Percentiles rank a stretch among this genome's conserved stretches.
phyloP scores from a whole-genome alignment of 2,888 invertebrate species.

The Yponomeuta malinellus region DNA sequence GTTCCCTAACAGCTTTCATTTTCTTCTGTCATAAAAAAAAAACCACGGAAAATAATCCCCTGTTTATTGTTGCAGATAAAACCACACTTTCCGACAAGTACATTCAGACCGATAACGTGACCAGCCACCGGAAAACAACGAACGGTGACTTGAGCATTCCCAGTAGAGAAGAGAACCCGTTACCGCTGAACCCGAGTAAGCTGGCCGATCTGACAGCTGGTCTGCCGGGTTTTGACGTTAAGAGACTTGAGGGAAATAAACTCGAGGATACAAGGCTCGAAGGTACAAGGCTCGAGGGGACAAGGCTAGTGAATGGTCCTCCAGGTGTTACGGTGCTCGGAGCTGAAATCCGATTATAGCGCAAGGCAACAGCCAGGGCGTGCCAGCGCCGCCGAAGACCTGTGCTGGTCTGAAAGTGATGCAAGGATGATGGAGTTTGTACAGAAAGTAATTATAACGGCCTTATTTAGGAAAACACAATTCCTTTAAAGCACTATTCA shows the following conservation, averaged over 20 bases:
- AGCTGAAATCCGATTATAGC: slow-evolving; percentile 10
- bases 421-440: background rate
- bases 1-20: too few species aligned
- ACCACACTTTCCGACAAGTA: slow-evolving; percentile 13
- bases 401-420: background rate
- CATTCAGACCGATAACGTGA: slow-evolving; percentile 9
- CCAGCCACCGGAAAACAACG: background rate
- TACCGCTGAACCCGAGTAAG: background rate
- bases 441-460: background rate
- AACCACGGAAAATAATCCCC: background rate
- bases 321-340: slow-evolving; percentile 2
- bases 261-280: background rate
- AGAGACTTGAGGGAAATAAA: background rate
- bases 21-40: too few species aligned
- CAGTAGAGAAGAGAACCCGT: background rate
- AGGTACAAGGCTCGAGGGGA: background rate
- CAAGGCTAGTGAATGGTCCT: background rate
- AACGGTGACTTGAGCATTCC: background rate
- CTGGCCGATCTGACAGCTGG: background rate
- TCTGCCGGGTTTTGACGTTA: background rate
- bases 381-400: background rate
- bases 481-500: too few species aligned
- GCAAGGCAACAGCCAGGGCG: background rate
- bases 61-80: slow-evolving; percentile 6
- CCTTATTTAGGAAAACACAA: too few species aligned